These are phyloP conservation scores for Oxystoma pomonae DNA, from an alignment of 2,888 invertebrate genomes.

Conservation along the genomic window DNA sequence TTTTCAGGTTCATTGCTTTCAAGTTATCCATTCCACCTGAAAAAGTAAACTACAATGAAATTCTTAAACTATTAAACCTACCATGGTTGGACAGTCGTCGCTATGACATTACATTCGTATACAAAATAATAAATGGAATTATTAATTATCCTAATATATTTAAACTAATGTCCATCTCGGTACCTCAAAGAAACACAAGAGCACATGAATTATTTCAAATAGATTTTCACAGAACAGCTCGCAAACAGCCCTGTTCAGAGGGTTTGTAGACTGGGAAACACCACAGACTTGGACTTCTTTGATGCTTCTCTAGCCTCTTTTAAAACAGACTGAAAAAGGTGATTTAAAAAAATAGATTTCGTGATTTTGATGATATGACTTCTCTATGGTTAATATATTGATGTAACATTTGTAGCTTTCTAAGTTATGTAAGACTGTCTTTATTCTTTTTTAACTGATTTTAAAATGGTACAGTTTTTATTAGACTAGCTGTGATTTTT, in stretches of 20 bases:
- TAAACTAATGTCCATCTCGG: not conserved
- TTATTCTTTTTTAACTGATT: too few relatives aligned
- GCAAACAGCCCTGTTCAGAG: not conserved
- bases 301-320: too few relatives aligned
- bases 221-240: not conserved
- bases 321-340: too few relatives aligned
- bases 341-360: too few relatives aligned
- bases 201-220: not conserved
- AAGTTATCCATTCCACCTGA: not conserved
- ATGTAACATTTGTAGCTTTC: too few relatives aligned
- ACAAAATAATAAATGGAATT: not conserved
- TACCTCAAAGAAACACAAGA: not conserved
- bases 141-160: not conserved
- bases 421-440: too few relatives aligned
- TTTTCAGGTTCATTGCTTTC: not conserved
- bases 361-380: too few relatives aligned
- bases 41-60: not conserved
- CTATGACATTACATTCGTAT: not conserved
- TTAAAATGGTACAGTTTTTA: too few relatives aligned
- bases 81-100: not conserved
- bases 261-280: not conserved
- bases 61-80: not conserved
- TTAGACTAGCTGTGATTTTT: too few relatives aligned
- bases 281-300: not conserved
- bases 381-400: too few relatives aligned